Conservation (phyloP, 1,140 invertebrate species). For the Marisa cornuarietis region DNA sequence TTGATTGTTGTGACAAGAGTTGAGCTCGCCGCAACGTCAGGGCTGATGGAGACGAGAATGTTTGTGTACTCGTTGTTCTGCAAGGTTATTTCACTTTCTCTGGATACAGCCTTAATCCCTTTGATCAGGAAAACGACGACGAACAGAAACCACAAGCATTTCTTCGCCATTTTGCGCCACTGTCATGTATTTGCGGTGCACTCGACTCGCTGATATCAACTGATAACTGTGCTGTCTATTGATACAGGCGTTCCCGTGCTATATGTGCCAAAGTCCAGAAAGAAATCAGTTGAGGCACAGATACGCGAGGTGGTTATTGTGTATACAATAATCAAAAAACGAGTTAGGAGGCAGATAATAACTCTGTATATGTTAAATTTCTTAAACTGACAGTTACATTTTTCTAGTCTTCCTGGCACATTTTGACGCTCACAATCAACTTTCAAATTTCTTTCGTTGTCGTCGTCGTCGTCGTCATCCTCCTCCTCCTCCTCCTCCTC, state of each 20-base stretch:
- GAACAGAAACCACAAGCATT: background rate
- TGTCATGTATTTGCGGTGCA: background rate
- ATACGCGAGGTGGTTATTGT: too few species aligned
- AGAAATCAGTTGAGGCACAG: background rate
- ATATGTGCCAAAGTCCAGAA: background rate
- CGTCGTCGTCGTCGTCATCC: too few species aligned
- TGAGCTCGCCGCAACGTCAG: conserved; percentile 28
- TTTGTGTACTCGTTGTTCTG: conserved; percentile 39
- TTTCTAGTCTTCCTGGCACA: too few species aligned
- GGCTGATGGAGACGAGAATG: conserved; percentile 41
- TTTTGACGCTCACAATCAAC: too few species aligned
- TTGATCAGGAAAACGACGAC: background rate
- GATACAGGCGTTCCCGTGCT: background rate
- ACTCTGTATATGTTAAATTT: too few species aligned
- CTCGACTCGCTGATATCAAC: too few species aligned
- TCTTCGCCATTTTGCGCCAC: background rate
- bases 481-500: too few species aligned
- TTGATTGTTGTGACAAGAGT: conserved; percentile 31
- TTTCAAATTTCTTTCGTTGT: too few species aligned
- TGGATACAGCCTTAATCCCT: background rate
- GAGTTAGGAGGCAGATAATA: too few species aligned
- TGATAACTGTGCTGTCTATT: background rate
- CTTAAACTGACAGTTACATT: too few species aligned
- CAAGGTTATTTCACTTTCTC: conserved; percentile 31
- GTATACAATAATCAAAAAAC: too few species aligned